Conservation (phyloP, 2,113 vertebrate genomes). For the Rhombomys opimus region DNA sequence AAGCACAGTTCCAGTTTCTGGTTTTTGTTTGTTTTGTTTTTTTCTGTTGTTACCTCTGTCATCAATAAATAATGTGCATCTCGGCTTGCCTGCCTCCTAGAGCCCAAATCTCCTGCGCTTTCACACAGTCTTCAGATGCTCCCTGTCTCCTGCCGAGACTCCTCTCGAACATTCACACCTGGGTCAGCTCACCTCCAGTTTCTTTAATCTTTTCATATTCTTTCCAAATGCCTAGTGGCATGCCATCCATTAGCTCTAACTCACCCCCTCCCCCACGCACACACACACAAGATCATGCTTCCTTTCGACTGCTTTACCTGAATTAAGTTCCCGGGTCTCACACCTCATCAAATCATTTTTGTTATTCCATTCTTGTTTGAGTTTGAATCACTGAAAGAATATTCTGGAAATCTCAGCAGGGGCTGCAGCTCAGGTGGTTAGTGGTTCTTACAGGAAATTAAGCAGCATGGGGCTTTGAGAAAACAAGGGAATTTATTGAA, state of each 20-base stretch:
- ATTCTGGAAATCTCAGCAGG: not conserved
- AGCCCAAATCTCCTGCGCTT: accelerated
- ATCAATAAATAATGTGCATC: accelerated
- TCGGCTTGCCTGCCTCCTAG: accelerated
- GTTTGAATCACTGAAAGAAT: not conserved
- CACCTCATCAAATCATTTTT: not conserved
- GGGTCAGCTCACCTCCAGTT: not conserved
- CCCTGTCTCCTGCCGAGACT: accelerated
- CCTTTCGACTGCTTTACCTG: not conserved
- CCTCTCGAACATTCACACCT: not conserved
- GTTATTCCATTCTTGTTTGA: not conserved
- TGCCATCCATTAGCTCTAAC: not conserved
- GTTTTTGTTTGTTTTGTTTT: not conserved
- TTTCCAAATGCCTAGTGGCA: accelerated
- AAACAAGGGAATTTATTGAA: not conserved
- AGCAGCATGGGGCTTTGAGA: not conserved
- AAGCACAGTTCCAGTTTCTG: too few species aligned
- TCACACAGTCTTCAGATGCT: not conserved
- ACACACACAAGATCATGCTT: not conserved
- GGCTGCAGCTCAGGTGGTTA: not conserved
- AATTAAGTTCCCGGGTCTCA: not conserved
- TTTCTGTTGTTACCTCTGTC: too few species aligned
- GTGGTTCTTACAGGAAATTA: not conserved
- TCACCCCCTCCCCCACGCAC: too few species aligned
- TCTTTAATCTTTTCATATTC: not conserved